Percentiles rank a stretch among this genome's conserved stretches.
These are phyloP conservation scores for Hippopotamyrus pictus DNA, from an alignment of 2,797 vertebrate genomes.

Conservation along the genomic window DNA sequence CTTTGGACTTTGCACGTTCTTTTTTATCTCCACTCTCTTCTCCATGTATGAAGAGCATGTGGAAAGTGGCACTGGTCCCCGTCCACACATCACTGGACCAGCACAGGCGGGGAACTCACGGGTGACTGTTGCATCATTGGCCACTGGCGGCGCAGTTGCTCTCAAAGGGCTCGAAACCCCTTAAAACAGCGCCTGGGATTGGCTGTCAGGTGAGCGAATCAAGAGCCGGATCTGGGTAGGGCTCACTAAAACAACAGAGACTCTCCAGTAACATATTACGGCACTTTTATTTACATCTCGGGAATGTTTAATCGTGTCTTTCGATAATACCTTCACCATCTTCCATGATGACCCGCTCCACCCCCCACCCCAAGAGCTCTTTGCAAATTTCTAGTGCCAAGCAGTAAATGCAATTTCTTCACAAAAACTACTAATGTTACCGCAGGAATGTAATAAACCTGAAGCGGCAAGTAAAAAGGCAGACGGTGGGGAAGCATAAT, in stretches of 20 bases:
- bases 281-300: background rate
- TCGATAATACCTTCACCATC: background rate
- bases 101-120: background rate
- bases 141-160: background rate
- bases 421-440: constrained; percentile 6
- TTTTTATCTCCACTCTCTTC: background rate
- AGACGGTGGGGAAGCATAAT: background rate
- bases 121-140: background rate
- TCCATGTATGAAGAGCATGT: background rate
- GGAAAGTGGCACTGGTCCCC: background rate
- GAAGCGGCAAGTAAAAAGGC: background rate
- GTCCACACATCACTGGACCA: background rate
- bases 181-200: background rate
- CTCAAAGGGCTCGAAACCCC: background rate
- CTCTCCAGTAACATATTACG: background rate
- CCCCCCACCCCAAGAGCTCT: background rate
- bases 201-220: background rate
- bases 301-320: background rate
- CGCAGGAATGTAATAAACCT: background rate
- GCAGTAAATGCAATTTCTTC: constrained; percentile 3
- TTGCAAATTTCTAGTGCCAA: background rate
- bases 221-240: background rate
- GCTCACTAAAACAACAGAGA: background rate
- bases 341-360: background rate
- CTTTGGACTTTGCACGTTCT: background rate